Base-by-base conservation (phyloP, 2,888 invertebrate genomes). In the Habrosyne pyritoides region DNA sequence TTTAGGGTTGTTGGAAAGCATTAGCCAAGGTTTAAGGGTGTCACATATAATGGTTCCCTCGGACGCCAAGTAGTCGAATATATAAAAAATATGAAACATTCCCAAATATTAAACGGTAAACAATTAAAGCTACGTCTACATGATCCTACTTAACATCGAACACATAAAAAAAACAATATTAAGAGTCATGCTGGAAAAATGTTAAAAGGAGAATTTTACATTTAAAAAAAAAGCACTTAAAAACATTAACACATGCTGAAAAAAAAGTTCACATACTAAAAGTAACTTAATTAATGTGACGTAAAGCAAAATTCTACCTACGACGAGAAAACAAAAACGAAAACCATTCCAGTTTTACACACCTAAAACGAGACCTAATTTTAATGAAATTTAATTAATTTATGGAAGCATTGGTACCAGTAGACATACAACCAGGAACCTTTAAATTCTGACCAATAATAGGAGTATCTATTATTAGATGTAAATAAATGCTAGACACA, bases 241-340 rank as follows among this genome's bases (percentile, higher is more conserved):
- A 59, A 66, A 57, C 53, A 64, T 54, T 53, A 53, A 63, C 65
- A 65, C 68, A 72, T 73, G 74, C 72, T 66, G 62, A 63, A 61
- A 56, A 57, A 22, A 28, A 30, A 53, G n/a, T n/a, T n/a, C n/a
- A n/a, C n/a, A n/a, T n/a, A 49, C n/a, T 30, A 47, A 30, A 30
- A 26, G 33, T 21, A 51, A 53, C 28, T 50, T 52, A 56, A 47
- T 56, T 53, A 63, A 61, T 58, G 57, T 61, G 51, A 57, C 53
- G 56, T 53, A 59, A 61, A 60, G 56, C 60, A 59, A 56, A 63
- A 47, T 52, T 53, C 61, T 68, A 63, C 66, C 63, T 67, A 67
- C 63, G 51, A 61, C 60, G 65, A 67, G 57, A 64, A 63, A 50
- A 50, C 50, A 30, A 57, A 55, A 59, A 60, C 47, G 53, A 64